Evolutionary conservation across 2,797 vertebrate species (phyloP), one percentile per base, ranked within the genome.

Genomic region (Spizella passerina): DNA sequence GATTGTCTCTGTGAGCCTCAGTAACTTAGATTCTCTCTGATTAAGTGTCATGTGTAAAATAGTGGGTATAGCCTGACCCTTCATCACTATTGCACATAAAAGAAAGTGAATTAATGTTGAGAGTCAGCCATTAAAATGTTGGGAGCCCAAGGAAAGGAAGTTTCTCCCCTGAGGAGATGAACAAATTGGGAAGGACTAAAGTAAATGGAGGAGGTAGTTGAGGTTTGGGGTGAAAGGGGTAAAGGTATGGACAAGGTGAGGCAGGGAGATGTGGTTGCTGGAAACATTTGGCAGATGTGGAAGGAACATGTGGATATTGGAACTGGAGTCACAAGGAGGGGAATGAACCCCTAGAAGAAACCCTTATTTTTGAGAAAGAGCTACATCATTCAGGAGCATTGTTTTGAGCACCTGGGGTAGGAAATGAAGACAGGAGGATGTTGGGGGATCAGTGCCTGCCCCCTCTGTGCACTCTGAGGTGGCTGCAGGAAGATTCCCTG

Each of bases 71-170:
- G 71, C 49, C 79, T 89, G 90, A 82, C 75, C 68, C 91, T 80
- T 80, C 56, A 34, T 93, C 76, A 41, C 34, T 38, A 52, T 16
- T 18, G 41, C 41, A 70, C 52, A n/a, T 70, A 59, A 87, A 93
- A 91, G 85, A 85, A 89, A 90, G 77, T 52, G 24, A 93, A 96
- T 93, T 85, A 80, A 90, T 49, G 29, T 60, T 59, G 59, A 69
- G 29, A 55, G 23, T 89, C 49, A 73, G 52, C 56, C 53, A 73
- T 80, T 79, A 66, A 44, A 52, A 64, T 30, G 18, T 24, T 77
- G 56, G 41, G 76, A 85, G 41, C 76, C 64, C 89, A 49, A 82
- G 81, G 79, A 84, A 91, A 82, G 75, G 41, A 68, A 85, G 22
- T 41, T 24, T 69, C 66, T 82, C 4, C 84, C 84, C 70, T 36